Percentiles rank a stretch among this genome's conserved stretches.
phyloP scores from a whole-genome alignment of 2,888 invertebrate species.

The Drosophila ochracea region DNA sequence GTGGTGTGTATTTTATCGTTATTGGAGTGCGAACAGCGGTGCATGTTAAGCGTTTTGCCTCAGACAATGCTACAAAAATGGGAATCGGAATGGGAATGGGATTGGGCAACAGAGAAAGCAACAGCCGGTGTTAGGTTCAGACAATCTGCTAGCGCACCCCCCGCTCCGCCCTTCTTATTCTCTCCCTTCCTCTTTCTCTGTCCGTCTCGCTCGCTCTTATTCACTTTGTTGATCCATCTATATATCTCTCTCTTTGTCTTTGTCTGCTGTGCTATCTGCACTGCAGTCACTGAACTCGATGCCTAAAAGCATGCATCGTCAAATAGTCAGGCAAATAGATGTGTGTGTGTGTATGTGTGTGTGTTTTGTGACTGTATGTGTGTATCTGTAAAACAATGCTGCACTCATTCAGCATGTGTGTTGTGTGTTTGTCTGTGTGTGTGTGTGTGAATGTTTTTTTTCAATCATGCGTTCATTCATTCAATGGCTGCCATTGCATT shows the following conservation, averaged over 20 bases:
- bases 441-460: conserved; percentile 65
- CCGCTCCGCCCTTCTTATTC: neutral
- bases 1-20: neutral
- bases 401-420: neutral
- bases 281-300: conserved; percentile 71
- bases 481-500: conserved; percentile 66
- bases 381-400: conserved; percentile 35
- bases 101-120: conserved; percentile 49
- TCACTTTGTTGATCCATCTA: conserved; percentile 1
- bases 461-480: conserved; percentile 75
- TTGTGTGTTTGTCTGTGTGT: conserved; percentile 1
- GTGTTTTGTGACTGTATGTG: neutral
- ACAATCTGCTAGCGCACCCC: conserved; percentile 6
- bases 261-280: conserved; percentile 16
- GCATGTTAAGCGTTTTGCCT: conserved; percentile 71
- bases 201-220: neutral
- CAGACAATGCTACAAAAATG: conserved; percentile 51
- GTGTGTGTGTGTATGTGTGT: conserved; percentile 7
- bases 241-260: neutral
- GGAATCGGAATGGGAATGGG: conserved; percentile 6
- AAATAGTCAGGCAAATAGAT: conserved; percentile 33
- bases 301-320: conserved; percentile 56
- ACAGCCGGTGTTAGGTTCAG: conserved; percentile 39
- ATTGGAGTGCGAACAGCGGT: conserved; percentile 45
- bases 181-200: neutral